A percentile compares a stretch with the other conserved stretches of the same genome.
Evolutionary conservation across 2,797 vertebrate species (phyloP).

Genomic region (Gymnoscopelus microlampas): DNA sequence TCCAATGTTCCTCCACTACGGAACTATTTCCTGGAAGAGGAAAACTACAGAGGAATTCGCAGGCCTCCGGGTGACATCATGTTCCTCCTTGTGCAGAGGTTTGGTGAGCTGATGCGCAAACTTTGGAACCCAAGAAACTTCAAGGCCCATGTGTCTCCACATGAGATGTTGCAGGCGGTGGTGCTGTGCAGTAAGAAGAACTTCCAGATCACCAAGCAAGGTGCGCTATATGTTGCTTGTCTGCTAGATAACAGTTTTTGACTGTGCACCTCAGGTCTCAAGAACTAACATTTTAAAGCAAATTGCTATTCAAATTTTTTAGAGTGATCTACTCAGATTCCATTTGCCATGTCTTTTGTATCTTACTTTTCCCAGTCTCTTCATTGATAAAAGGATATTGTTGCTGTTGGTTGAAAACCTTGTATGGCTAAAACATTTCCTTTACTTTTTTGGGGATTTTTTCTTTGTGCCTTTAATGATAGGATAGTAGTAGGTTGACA

Average conservation of each 20-base stretch:
- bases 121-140: conserved; percentile 98
- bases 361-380: too few relatives aligned
- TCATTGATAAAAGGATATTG: too few relatives aligned
- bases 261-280: background rate
- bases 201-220: conserved; percentile 98
- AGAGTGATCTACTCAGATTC: too few relatives aligned
- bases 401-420: too few relatives aligned
- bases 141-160: conserved; percentile 96
- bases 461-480: too few relatives aligned
- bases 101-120: conserved; percentile 97
- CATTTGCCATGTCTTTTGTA: too few relatives aligned
- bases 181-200: conserved; percentile 98
- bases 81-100: conserved; percentile 96
- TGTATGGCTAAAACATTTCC: too few relatives aligned
- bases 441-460: too few relatives aligned
- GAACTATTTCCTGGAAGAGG: conserved; percentile 97
- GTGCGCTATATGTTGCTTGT: conserved; percentile 58
- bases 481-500: too few relatives aligned
- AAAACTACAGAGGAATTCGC: conserved; percentile 91
- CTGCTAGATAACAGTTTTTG: background rate
- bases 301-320: too few relatives aligned
- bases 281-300: background rate
- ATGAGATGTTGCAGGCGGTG: conserved; percentile 98
- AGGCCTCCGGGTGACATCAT: conserved; percentile 96
- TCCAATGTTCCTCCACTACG: conserved; percentile 95